Evolutionary conservation across 2,113 vertebrate genomes (phyloP), one percentile per base, ranked within the genome.

Genomic region (Cochlearius cochlearius): DNA sequence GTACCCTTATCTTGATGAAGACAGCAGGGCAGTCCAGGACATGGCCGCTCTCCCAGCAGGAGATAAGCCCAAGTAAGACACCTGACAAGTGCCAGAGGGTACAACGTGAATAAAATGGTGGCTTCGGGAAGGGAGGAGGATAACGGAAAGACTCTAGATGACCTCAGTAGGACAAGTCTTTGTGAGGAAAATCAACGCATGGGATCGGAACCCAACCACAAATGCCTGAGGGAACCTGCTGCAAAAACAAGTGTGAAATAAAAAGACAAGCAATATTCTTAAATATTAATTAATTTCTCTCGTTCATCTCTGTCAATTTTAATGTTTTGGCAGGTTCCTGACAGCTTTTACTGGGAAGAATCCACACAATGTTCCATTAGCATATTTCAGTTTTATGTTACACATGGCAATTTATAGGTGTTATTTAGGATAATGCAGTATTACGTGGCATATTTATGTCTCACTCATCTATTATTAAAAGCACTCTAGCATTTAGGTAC

Each of bases 361-460:
- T 94, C 82, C 88, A 95, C 72, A 96, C 93, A 85, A 89, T 87
- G 56, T 98, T 97, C 97, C 97, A 98, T 98, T 98, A 97, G 94
- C 90, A 94, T 98, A 98, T 98, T 98, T 98, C 98, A 98, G 88
- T 95, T 98, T 98, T 97, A 97, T 39, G 86, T 91, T 97, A 92
- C 85, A 87, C 27, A 52, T 85, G 66, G 74, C 91, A 94, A 97
- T 97, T 98, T 97, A 97, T 85, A 96, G 90, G 91, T 92, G 85
- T 96, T 97, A 97, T 97, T 98, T 97, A 96, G 92, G 90, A 96
- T 97, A 97, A 98, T 97, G 97, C 69, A 97, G 91, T 88, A 39
- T 41, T 78, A 94, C 3, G 1, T 96, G 95, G 94, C 96, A 95
- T 94, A 95, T 97, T 98, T 97, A 97, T 93, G 78, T 77, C 89